These are phyloP conservation scores for Ptilorrhoa leucosticta DNA, from an alignment of 2,113 vertebrate species.

Conservation along the genomic window DNA sequence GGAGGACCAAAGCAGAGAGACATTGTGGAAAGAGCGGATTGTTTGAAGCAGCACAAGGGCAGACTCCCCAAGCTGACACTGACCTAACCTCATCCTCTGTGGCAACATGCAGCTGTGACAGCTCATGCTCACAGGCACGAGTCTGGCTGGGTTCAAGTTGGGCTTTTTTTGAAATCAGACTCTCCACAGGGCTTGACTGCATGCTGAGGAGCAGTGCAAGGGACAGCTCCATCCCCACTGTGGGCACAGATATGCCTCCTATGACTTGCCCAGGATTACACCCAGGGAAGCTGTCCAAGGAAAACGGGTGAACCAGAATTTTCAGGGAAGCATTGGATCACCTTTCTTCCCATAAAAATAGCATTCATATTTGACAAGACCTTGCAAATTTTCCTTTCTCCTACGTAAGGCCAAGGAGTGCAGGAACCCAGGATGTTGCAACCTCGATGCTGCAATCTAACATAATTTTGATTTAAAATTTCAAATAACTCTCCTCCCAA, in stretches of 20 bases:
- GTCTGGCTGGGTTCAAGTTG: not conserved
- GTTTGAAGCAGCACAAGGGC: not conserved
- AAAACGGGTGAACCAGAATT: not conserved
- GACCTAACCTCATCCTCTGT: not conserved
- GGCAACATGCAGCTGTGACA: not conserved
- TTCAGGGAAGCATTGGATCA: not conserved
- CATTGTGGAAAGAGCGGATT: not conserved
- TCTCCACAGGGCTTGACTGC: not conserved
- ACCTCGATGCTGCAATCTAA: not conserved
- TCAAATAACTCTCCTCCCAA: not conserved
- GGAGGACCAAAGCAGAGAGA: not conserved
- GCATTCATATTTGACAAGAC: not conserved
- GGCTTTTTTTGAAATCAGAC: not conserved
- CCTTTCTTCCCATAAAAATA: not conserved
- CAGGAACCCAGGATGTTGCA: not conserved
- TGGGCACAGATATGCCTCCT: not conserved
- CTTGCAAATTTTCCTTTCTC: not conserved
- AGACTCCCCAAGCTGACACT: not conserved
- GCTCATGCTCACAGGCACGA: not conserved
- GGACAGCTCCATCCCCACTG: not conserved
- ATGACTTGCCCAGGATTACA: not conserved
- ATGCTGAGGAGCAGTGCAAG: not conserved
- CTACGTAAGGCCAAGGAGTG: not conserved
- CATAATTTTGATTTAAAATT: not conserved
- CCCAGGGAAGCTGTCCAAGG: not conserved